Percentiles rank a stretch among this genome's conserved stretches.
phyloP scores from a whole-genome alignment of 2,113 vertebrate species.

The Phalacrocorax brasilianus region DNA sequence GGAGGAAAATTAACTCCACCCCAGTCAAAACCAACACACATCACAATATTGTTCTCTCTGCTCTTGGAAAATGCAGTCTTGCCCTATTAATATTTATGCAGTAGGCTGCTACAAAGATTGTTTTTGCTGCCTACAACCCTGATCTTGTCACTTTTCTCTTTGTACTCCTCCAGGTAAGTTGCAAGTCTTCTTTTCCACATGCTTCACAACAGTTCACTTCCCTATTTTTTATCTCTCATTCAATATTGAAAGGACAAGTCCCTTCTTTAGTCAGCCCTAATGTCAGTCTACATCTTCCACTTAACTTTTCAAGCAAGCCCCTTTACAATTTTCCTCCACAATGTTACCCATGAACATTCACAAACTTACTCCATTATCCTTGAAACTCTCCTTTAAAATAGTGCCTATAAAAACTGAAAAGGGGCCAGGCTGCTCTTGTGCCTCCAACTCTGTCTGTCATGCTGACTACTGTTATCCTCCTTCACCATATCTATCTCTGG shows the following conservation, averaged over 20 bases:
- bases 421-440: neutral
- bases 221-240: neutral
- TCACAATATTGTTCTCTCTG: neutral
- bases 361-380: neutral
- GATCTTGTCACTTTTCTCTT: neutral
- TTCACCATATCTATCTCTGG: neutral
- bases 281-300: neutral
- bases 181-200: neutral
- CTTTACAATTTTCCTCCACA: neutral
- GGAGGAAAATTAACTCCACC: too few species aligned
- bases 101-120: neutral
- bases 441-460: neutral
- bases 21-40: too few species aligned
- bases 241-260: slow-evolving; percentile 2
- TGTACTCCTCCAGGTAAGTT: neutral
- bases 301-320: neutral
- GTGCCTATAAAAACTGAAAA: neutral
- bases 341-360: neutral
- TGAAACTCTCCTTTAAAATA: neutral
- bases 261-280: neutral
- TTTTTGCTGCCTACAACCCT: slow-evolving; percentile 3
- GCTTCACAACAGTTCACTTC: neutral
- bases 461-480: neutral
- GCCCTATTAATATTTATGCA: slow-evolving; percentile 8
- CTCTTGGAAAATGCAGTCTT: neutral